These are phyloP conservation scores for Ganaspis brasiliensis DNA, from an alignment of 2,888 invertebrate species.

Conservation along the genomic window DNA sequence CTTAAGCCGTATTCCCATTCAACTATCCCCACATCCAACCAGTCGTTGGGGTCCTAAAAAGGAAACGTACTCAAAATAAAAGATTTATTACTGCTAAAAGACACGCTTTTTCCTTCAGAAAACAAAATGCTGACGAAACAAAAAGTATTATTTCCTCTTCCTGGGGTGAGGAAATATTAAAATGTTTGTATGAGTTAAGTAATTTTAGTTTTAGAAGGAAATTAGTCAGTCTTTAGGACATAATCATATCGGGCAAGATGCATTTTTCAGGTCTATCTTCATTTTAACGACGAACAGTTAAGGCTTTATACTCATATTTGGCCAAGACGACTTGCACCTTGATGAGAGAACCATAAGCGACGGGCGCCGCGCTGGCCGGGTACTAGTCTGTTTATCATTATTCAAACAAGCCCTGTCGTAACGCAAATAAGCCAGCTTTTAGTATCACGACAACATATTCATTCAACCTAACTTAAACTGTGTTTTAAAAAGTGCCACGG, in stretches of 20 bases:
- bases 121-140: no score
- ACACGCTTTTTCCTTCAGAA: not conserved
- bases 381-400: conserved; percentile 75
- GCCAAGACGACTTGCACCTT: not conserved
- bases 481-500: not conserved
- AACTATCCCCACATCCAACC: conserved; percentile 53
- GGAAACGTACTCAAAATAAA: conserved; percentile 34
- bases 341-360: conserved; percentile 60
- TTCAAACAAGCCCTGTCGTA: conserved; percentile 75
- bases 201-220: no score
- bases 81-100: conserved; percentile 31
- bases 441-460: conserved; percentile 4
- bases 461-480: not conserved
- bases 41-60: conserved; percentile 32
- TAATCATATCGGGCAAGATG: conserved; percentile 26
- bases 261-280: not conserved
- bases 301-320: conserved; percentile 12
- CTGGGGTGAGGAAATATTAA: no score
- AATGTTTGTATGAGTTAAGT: no score
- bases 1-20: conserved; percentile 72
- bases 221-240: not conserved
- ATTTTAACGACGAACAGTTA: conserved; percentile 15
- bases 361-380: conserved; percentile 72
- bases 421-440: conserved; percentile 47
- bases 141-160: no score